phyloP scores from a whole-genome alignment of 1,140 invertebrate species.

The Ceratina australensis region DNA sequence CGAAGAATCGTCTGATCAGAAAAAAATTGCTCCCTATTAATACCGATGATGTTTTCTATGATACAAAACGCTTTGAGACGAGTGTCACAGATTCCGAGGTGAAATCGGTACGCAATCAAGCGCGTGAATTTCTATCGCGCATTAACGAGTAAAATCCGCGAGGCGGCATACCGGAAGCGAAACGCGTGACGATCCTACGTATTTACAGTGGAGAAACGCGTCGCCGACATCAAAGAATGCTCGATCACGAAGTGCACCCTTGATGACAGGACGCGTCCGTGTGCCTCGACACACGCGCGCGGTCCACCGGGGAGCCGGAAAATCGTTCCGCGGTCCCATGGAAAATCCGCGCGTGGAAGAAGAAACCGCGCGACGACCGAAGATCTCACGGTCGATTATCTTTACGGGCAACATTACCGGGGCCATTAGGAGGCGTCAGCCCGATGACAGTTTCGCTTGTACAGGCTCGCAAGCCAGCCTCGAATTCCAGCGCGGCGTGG shows the following conservation, averaged over 20 bases:
- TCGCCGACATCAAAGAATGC: constrained; percentile 16
- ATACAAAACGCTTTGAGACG: background rate
- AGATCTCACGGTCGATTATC: constrained; percentile 76
- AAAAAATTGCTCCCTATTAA: no score
- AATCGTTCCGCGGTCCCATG: constrained; percentile 44
- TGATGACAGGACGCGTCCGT: constrained; percentile 11
- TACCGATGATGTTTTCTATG: no score
- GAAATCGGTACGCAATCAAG: background rate
- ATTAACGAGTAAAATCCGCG: constrained; percentile 8
- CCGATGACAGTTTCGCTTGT: constrained; percentile 66
- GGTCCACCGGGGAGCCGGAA: constrained; percentile 26
- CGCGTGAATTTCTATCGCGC: background rate
- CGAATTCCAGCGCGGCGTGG: constrained; percentile 59
- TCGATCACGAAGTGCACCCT: constrained; percentile 19
- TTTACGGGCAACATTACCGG: constrained; percentile 71
- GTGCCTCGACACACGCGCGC: background rate
- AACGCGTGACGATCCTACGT: background rate
- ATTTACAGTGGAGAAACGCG: background rate
- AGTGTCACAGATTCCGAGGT: background rate
- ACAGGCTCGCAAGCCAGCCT: constrained; percentile 65
- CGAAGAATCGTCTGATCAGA: background rate
- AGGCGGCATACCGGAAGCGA: background rate
- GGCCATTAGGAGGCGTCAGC: constrained; percentile 69
- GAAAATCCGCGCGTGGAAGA: constrained; percentile 46
- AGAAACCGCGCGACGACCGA: constrained; percentile 53